phyloP scores from a whole-genome alignment of 2,113 vertebrate species.

The Macrotus californicus region DNA sequence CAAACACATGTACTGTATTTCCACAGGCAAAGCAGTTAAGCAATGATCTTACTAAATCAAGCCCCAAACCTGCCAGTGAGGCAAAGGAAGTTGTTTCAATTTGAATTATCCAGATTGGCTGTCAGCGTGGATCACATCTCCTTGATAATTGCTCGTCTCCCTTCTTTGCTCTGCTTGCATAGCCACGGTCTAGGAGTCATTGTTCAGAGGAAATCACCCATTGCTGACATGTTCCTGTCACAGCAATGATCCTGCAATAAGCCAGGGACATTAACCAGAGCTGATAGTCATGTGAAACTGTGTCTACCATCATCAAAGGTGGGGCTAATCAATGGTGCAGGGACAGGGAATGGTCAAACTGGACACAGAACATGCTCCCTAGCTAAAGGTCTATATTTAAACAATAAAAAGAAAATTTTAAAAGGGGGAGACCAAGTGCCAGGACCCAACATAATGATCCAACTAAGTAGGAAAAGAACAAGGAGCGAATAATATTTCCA shows the following conservation, averaged over 20 bases:
- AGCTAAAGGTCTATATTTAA: not conserved
- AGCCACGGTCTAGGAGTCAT: slow-evolving; percentile 2
- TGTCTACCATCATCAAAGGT: slow-evolving; percentile 52
- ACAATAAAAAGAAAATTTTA: not conserved
- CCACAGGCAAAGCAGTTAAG: slow-evolving; percentile 56
- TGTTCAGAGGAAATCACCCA: slow-evolving; percentile 58
- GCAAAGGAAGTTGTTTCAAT: slow-evolving; percentile 58
- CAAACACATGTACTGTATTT: slow-evolving; percentile 53
- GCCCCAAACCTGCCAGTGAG: slow-evolving; percentile 22
- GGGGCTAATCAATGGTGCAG: slow-evolving; percentile 19
- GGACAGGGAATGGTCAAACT: slow-evolving; percentile 61
- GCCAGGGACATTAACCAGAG: slow-evolving; percentile 71
- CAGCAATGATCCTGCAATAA: slow-evolving; percentile 60
- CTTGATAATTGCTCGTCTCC: slow-evolving; percentile 48
- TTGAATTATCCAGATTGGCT: slow-evolving; percentile 64
- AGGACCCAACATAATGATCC: not conserved
- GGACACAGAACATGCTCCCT: slow-evolving; percentile 51
- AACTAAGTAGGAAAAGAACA: not conserved
- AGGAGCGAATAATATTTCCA: not conserved
- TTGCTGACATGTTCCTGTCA: slow-evolving; percentile 73
- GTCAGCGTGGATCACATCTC: slow-evolving; percentile 52
- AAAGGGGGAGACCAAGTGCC: not conserved
- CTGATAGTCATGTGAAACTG: slow-evolving; percentile 66
- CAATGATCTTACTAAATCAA: slow-evolving; percentile 49
- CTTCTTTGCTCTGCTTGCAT: slow-evolving; percentile 11